Evolutionary conservation across 2,888 invertebrate genomes (phyloP), one percentile per base, ranked within the genome.

Genomic region (Disparrhopalites patrizii): DNA sequence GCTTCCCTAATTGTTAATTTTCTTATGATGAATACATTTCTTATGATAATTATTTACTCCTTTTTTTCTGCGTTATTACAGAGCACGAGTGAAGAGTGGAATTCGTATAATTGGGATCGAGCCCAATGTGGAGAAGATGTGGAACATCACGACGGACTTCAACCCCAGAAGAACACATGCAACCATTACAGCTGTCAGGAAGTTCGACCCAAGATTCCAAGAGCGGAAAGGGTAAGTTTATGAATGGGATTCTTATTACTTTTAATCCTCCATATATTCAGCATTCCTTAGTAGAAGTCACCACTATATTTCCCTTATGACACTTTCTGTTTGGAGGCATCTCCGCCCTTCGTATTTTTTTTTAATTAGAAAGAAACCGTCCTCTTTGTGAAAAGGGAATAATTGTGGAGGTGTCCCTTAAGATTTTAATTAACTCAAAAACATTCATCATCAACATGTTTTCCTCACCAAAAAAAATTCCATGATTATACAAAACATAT

Each of bases 51-150:
- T n/a, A n/a, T 47, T 47, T n/a, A 3, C 3, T 47, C 23, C 4
- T 47, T 54, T 40, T 56, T 57, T 28, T 10, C 23, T 55, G 50
- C 55, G 33, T 76, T 71, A 76, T 78, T 80, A 15, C 81, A 93
- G 94, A 78, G 92, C 91, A 71, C 87, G 92, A 73, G 93, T 94
- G 62, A 92, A 93, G 79, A 89, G 90, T 58, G 95, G 94, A 0
- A 81, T 95, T 66, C 85, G 89, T 70, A 85, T 96, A 75, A 82
- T 94, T 77, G 91, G 91, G 70, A 93, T 91, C 27, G 87, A 90
- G 58, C 85, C 89, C 28, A 79, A 87, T 83, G 76, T 87, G 80
- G 78, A 79, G 74, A 87, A 85, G 63, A 85, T 85, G 68, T 96
- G 96, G 96, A 91, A 89, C 75, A 87, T 95, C 73, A 90, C 90